phyloP scores from a whole-genome alignment of 2,888 invertebrate genomes.

The Aphodius granarius region DNA sequence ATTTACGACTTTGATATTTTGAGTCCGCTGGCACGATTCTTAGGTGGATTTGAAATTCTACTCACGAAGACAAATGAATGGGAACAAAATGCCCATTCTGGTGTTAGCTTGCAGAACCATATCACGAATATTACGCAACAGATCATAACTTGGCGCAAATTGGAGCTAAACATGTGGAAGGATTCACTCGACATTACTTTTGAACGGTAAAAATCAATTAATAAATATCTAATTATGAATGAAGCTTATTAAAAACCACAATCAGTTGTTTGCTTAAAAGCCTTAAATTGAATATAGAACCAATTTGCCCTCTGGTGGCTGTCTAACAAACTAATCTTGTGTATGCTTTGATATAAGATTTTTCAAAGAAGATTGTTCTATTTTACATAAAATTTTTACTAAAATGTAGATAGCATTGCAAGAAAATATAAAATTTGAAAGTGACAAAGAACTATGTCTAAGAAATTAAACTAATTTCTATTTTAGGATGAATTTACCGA shows the following conservation, averaged over 20 bases:
- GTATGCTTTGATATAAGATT: no score
- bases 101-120: conserved; percentile 77
- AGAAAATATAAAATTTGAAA: no score
- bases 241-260: no score
- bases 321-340: no score
- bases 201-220: conserved; percentile 54
- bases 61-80: conserved; percentile 85
- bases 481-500: conserved; percentile 64
- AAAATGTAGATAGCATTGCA: no score
- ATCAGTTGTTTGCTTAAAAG: no score
- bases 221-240: not conserved
- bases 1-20: conserved; percentile 73
- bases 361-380: no score
- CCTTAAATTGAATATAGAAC: no score
- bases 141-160: conserved; percentile 87
- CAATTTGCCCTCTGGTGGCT: no score
- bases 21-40: conserved; percentile 83
- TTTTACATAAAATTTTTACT: no score
- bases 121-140: conserved; percentile 76
- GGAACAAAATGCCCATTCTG: conserved; percentile 88
- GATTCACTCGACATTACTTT: conserved; percentile 73
- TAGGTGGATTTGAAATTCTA: conserved; percentile 88
- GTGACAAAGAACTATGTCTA: no score
- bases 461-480: conserved; percentile 29
- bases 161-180: conserved; percentile 89